These are phyloP conservation scores for Champsocephalus esox DNA, from an alignment of 2,797 vertebrate genomes.

Conservation along the genomic window DNA sequence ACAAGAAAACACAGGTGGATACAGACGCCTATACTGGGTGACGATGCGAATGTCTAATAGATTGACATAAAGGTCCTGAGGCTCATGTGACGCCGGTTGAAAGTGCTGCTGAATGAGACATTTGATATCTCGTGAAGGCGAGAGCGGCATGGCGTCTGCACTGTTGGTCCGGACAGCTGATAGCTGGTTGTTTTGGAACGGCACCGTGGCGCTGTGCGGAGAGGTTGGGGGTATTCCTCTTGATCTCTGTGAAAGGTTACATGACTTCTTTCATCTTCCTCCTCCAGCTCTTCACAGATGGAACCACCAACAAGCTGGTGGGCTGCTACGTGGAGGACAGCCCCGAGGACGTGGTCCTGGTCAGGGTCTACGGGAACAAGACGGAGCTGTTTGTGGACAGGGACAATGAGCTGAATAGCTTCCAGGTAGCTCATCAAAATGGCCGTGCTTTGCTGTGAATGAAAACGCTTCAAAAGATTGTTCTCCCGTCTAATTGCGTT, in stretches of 20 bases:
- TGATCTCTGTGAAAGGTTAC: neutral
- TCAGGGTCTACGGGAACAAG: slow-evolving; percentile 94
- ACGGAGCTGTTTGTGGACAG: slow-evolving; percentile 96
- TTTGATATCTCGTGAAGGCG: slow-evolving; percentile 9
- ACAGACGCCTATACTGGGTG: no score
- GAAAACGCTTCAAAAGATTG: neutral
- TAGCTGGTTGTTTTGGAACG: neutral
- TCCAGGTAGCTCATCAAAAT: slow-evolving; percentile 82
- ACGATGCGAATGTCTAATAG: no score
- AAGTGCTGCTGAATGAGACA: neutral
- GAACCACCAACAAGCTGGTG: slow-evolving; percentile 97
- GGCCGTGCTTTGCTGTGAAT: neutral
- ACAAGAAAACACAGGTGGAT: no score
- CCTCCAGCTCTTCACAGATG: slow-evolving; percentile 94
- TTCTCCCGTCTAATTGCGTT: neutral
- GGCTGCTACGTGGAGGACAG: slow-evolving; percentile 91
- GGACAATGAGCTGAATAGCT: slow-evolving; percentile 95
- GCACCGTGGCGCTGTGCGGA: neutral
- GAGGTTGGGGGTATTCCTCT: neutral
- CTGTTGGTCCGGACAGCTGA: neutral
- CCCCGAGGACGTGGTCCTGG: slow-evolving; percentile 91
- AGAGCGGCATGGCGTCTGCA: slow-evolving; percentile 12
- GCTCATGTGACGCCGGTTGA: neutral
- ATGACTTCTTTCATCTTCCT: neutral
- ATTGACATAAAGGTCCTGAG: neutral